Evolutionary conservation across 1,140 invertebrate genomes (phyloP).

Genomic region (Protaetia brevitarsis): DNA sequence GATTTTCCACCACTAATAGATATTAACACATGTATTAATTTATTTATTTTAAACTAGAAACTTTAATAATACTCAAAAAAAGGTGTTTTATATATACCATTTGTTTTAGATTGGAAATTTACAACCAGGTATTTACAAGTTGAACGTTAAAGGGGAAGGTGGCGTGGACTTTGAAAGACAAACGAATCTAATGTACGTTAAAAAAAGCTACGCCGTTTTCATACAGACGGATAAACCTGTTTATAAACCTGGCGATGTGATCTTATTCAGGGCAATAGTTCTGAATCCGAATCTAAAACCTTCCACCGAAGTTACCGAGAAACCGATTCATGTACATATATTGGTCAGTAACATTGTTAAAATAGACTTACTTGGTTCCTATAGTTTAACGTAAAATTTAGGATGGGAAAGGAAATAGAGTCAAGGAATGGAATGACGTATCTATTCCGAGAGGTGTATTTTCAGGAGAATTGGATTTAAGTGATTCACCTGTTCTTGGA

Average conservation of each 20-base stretch:
- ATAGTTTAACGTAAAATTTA: constrained; percentile 23
- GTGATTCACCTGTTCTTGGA: constrained; percentile 84
- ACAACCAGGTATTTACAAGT: constrained; percentile 70
- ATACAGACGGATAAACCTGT: constrained; percentile 93
- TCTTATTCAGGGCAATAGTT: constrained; percentile 82
- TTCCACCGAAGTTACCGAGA: constrained; percentile 50
- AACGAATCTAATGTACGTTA: constrained; percentile 62
- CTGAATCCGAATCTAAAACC: constrained; percentile 72
- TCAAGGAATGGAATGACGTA: constrained; percentile 75
- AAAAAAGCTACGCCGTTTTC: constrained; percentile 85
- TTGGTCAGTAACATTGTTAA: constrained; percentile 49
- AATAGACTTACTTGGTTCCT: neutral
- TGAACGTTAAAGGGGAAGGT: constrained; percentile 67
- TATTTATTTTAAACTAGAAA: too few species aligned
- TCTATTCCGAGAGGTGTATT: constrained; percentile 73
- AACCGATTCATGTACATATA: constrained; percentile 60
- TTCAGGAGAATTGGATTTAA: constrained; percentile 73
- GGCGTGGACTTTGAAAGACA: constrained; percentile 75
- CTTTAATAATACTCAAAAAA: neutral
- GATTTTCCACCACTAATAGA: too few species aligned
- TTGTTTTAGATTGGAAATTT: constrained; percentile 69
- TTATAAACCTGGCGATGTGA: constrained; percentile 83
- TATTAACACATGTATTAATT: too few species aligned
- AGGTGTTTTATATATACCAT: neutral
- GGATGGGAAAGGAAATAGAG: constrained; percentile 77